phyloP scores from a whole-genome alignment of 2,113 vertebrate genomes.

The Plecotus auritus region DNA sequence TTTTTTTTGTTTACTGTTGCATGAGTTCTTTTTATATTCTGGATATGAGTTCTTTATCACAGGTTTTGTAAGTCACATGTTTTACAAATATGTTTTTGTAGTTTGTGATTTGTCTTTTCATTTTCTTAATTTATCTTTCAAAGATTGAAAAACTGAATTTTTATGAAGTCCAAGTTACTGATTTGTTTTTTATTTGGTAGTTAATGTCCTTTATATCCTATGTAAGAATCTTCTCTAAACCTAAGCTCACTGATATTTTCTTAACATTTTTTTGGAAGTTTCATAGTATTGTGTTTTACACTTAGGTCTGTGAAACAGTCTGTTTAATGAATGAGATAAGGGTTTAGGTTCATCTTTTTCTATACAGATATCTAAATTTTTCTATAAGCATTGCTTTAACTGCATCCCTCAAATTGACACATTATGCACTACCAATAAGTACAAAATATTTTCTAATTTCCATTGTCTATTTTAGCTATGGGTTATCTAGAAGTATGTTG shows the following conservation, averaged over 20 bases:
- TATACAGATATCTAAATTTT: neutral
- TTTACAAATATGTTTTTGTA: neutral
- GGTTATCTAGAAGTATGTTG: constrained; percentile 27
- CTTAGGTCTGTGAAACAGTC: neutral
- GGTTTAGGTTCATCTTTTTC: neutral
- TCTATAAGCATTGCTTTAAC: neutral
- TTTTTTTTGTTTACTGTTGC: neutral
- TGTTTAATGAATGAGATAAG: neutral
- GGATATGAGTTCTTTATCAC: neutral
- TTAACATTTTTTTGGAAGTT: neutral
- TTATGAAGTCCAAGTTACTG: neutral
- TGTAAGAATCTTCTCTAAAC: neutral
- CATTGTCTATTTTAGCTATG: neutral
- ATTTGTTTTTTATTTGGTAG: neutral
- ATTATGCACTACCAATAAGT: neutral
- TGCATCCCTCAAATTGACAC: neutral
- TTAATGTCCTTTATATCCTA: neutral
- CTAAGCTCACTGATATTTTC: neutral
- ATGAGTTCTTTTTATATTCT: neutral
- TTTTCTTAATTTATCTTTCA: neutral
- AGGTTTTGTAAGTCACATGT: neutral
- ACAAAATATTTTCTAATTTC: constrained; percentile 1
- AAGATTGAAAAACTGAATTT: neutral
- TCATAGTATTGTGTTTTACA: neutral
- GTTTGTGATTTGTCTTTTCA: neutral